A percentile compares a stretch with the other conserved stretches of the same genome.
phyloP scores from a whole-genome alignment of 2,888 invertebrate genomes.

The Drosophila aldrichi region DNA sequence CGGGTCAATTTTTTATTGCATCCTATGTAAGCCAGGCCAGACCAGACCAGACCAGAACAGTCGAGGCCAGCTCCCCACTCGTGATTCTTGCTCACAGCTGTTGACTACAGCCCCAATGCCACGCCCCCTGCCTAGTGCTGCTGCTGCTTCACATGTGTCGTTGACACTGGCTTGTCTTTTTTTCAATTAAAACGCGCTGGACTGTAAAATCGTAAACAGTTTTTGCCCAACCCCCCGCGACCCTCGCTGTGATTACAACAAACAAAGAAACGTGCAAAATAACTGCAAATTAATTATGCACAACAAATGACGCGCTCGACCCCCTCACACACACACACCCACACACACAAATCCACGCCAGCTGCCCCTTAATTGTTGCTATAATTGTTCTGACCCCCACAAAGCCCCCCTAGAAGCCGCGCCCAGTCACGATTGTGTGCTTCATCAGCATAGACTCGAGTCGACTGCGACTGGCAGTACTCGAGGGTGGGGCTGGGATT shows the following conservation, averaged over 20 bases:
- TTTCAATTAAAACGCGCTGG: constrained; percentile 77
- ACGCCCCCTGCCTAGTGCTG: neutral
- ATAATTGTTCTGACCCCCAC: constrained; percentile 64
- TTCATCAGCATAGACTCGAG: constrained; percentile 50
- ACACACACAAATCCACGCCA: constrained; percentile 46
- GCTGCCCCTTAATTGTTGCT: constrained; percentile 76
- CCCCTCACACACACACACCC: constrained; percentile 15
- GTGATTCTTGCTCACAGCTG: constrained; percentile 63
- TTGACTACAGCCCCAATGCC: constrained; percentile 33
- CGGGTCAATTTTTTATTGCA: constrained; percentile 79
- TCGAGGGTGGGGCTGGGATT: neutral
- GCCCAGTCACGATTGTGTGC: constrained; percentile 55
- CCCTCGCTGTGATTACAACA: constrained; percentile 1
- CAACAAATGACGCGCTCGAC: constrained; percentile 60
- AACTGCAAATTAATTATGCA: constrained; percentile 79
- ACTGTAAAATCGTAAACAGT: constrained; percentile 78
- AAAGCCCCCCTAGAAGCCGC: constrained; percentile 29
- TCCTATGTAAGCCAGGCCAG: constrained; percentile 51
- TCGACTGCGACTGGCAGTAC: constrained; percentile 15
- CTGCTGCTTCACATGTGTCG: constrained; percentile 52
- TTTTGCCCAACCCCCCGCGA: constrained; percentile 31
- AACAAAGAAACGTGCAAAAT: constrained; percentile 50
- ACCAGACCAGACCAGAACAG: too few relatives aligned
- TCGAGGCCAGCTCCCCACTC: neutral
- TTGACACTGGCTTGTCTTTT: constrained; percentile 72